Conservation (phyloP, 2,113 vertebrate species). For the Tupaia chinensis region DNA sequence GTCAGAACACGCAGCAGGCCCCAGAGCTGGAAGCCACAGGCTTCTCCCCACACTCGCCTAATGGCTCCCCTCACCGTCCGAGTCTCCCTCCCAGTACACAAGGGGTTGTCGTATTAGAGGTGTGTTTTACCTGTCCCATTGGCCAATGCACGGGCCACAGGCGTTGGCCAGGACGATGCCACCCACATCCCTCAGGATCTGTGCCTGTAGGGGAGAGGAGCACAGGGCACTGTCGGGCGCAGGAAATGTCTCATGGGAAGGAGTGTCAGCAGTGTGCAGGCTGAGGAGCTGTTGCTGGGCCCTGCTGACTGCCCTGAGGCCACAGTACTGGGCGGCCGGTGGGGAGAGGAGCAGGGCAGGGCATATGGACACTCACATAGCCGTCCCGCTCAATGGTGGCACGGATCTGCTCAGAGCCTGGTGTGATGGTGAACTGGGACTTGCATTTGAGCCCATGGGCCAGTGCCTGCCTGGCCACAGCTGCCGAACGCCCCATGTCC, state of each 20-base stretch:
- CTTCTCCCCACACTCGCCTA: neutral
- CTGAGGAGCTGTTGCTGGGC: neutral
- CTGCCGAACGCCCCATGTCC: conserved; percentile 97
- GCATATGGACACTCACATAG: conserved; percentile 91
- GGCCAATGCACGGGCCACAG: conserved; percentile 98
- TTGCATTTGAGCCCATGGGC: conserved; percentile 95
- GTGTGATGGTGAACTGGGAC: conserved; percentile 96
- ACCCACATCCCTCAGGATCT: conserved; percentile 94
- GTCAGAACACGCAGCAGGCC: neutral
- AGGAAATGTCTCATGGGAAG: neutral
- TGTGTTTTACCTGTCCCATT: conserved; percentile 96
- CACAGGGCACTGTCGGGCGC: conserved; percentile 34
- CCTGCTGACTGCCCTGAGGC: neutral
- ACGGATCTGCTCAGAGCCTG: conserved; percentile 98
- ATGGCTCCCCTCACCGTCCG: neutral
- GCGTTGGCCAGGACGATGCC: conserved; percentile 98
- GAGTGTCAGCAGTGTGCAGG: neutral
- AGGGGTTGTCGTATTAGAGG: neutral
- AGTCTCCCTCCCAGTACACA: neutral
- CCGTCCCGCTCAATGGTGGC: conserved; percentile 98
- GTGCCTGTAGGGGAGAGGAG: conserved; percentile 86
- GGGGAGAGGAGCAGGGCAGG: neutral
- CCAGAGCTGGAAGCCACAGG: neutral
- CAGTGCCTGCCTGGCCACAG: conserved; percentile 96
- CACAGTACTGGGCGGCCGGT: accelerated